Evolutionary conservation across 2,888 invertebrate genomes (phyloP).

Genomic region (Drosophila affinis): DNA sequence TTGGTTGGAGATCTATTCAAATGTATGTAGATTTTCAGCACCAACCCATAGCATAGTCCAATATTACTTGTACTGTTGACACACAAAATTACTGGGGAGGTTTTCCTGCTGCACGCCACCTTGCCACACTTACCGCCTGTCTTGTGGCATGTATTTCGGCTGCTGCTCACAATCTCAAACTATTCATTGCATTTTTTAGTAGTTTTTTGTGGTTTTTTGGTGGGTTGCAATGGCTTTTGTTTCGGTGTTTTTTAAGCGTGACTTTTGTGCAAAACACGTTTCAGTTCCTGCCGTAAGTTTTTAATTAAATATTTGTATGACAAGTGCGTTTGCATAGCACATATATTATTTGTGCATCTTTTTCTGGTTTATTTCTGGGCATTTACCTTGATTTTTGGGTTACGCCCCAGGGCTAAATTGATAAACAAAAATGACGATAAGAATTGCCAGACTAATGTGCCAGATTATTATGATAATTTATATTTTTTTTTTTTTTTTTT

Average conservation of each 20-base stretch:
- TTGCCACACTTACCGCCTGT: slow-evolving; percentile 29
- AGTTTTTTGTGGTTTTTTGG: neutral
- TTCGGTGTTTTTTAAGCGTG: slow-evolving; percentile 29
- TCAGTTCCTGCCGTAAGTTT: neutral
- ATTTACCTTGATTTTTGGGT: slow-evolving; percentile 30
- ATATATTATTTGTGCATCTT: slow-evolving; percentile 10
- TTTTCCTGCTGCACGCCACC: no score
- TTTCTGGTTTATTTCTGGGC: neutral
- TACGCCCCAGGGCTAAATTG: slow-evolving; percentile 31
- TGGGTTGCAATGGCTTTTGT: slow-evolving; percentile 10
- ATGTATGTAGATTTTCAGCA: neutral
- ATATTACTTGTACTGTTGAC: slow-evolving; percentile 41
- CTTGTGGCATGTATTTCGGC: neutral
- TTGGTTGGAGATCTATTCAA: no score
- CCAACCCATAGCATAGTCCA: slow-evolving; percentile 19
- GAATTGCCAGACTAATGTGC: slow-evolving; percentile 1
- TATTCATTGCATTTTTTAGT: slow-evolving; percentile 3
- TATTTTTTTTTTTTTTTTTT: neutral
- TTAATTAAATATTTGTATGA: slow-evolving; percentile 57
- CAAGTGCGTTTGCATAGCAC: slow-evolving; percentile 34
- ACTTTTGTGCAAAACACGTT: slow-evolving; percentile 36
- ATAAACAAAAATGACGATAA: slow-evolving; percentile 23
- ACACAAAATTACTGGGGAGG: slow-evolving; percentile 38
- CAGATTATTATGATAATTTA: slow-evolving; percentile 11
- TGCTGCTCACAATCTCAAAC: neutral